phyloP scores from a whole-genome alignment of 2,888 invertebrate genomes.

The Dolomedes plantarius region DNA sequence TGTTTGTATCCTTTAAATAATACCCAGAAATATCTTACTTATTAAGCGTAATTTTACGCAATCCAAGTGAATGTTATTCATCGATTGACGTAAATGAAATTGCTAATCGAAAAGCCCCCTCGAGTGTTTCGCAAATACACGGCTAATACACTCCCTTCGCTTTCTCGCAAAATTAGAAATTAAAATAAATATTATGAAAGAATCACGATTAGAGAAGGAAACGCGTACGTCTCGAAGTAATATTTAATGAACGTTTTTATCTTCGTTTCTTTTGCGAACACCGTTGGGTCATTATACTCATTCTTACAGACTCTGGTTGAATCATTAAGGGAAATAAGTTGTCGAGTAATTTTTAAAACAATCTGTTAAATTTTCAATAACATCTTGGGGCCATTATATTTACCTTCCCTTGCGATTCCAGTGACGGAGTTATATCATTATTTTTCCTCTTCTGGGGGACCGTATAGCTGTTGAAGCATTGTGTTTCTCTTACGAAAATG shows the following conservation, averaged over 20 bases:
- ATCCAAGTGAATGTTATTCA: too few relatives aligned
- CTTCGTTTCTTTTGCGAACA: neutral
- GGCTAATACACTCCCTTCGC: too few relatives aligned
- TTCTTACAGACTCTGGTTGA: neutral
- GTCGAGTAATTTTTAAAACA: conserved; percentile 31
- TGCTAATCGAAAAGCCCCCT: neutral
- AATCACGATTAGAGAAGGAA: neutral
- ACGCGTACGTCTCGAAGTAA: neutral
- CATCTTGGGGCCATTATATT: neutral
- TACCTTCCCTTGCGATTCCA: neutral
- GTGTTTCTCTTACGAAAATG: too few relatives aligned
- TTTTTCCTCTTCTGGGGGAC: neutral
- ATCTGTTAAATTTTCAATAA: conserved; percentile 25
- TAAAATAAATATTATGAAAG: neutral
- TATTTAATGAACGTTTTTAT: neutral
- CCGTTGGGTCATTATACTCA: conserved; percentile 4
- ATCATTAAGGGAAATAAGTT: conserved; percentile 14
- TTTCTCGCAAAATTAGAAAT: neutral
- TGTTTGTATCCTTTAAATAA: too few relatives aligned
- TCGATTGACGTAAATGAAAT: neutral
- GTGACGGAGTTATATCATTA: conserved; percentile 17
- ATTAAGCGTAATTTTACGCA: too few relatives aligned
- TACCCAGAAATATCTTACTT: too few relatives aligned
- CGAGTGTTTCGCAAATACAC: neutral
- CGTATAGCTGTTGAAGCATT: too few relatives aligned